Percentiles rank a stretch among this genome's conserved stretches.
phyloP scores from a whole-genome alignment of 2,113 vertebrate genomes.

The Pitta sordida region DNA sequence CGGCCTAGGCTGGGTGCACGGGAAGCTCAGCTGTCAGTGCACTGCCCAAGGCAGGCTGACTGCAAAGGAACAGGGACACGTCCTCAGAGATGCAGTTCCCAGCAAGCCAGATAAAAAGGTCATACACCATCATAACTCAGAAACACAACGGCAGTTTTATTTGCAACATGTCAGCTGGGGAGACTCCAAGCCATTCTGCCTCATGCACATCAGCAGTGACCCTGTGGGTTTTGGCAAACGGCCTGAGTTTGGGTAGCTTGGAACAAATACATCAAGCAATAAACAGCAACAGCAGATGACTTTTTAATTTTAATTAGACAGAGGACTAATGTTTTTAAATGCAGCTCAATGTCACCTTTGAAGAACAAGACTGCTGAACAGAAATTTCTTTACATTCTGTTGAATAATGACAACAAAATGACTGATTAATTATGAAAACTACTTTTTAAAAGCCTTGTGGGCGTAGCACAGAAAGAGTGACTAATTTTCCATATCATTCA shows the following conservation, averaged over 20 bases:
- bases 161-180: not conserved
- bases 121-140: not conserved
- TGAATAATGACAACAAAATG: slow-evolving; percentile 73
- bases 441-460: slow-evolving; percentile 67
- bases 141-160: not conserved
- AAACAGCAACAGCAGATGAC: slow-evolving; percentile 38
- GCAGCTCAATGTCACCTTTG: slow-evolving; percentile 43
- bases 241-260: not conserved
- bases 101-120: not conserved
- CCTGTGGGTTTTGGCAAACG: not conserved
- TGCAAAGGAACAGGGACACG: not conserved
- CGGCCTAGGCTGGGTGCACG: not conserved
- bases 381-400: slow-evolving; percentile 65
- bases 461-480: slow-evolving; percentile 69
- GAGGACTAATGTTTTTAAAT: slow-evolving; percentile 38
- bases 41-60: not conserved
- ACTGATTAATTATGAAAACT: slow-evolving; percentile 78
- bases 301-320: slow-evolving; percentile 26
- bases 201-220: not conserved
- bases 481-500: slow-evolving; percentile 73
- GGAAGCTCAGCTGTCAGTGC: not conserved
- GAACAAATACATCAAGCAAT: not conserved
- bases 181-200: not conserved
- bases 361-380: slow-evolving; percentile 40
- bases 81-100: not conserved